Evolutionary conservation across 2,113 vertebrate genomes (phyloP).

Genomic region (Apodemus sylvaticus): DNA sequence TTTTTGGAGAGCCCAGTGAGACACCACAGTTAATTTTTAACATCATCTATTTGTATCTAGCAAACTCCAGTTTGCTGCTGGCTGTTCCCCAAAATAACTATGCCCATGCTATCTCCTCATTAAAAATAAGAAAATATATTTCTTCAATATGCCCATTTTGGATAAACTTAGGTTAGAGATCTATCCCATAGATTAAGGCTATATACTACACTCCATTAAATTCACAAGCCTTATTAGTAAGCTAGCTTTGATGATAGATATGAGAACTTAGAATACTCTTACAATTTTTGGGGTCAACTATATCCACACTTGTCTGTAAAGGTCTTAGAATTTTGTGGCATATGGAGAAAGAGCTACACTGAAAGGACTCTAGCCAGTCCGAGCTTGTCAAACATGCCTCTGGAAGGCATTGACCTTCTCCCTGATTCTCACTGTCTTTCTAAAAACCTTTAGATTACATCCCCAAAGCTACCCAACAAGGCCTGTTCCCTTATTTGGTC

Average conservation of each 20-base stretch:
- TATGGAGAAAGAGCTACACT: neutral
- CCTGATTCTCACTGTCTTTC: neutral
- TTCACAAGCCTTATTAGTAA: neutral
- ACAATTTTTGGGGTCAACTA: neutral
- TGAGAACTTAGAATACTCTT: neutral
- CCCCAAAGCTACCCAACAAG: neutral
- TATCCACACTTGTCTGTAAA: neutral
- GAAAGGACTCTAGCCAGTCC: neutral
- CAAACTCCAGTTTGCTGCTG: conserved; percentile 24
- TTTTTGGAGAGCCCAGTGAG: neutral
- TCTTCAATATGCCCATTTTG: conserved; percentile 32
- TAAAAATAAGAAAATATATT: conserved; percentile 17
- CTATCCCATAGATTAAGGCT: neutral
- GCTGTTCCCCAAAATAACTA: neutral
- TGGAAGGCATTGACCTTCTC: neutral
- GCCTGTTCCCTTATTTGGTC: neutral
- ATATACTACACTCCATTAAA: neutral
- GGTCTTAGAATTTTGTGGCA: neutral
- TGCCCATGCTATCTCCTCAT: neutral
- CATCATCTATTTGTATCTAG: neutral
- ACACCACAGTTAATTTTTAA: conserved; percentile 16
- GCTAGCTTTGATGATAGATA: neutral
- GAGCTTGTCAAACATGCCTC: neutral
- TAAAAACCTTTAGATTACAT: neutral
- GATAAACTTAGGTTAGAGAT: neutral